Base-by-base conservation (phyloP, 1,140 invertebrate genomes). In the Ganaspis sp. region DNA sequence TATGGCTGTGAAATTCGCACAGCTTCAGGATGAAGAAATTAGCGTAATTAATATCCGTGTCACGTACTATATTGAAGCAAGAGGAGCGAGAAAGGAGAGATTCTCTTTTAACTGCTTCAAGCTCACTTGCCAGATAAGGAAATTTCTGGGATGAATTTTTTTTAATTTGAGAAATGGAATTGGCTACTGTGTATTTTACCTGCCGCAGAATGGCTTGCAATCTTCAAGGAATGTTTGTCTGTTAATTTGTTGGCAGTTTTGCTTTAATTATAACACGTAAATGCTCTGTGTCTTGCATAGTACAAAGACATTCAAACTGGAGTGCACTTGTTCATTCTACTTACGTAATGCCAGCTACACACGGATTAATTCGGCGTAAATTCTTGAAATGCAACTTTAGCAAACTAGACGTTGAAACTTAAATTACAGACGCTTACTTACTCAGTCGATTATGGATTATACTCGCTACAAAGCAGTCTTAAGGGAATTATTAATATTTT, bases 321-420 rank as follows among this genome's bases (percentile, higher is more conserved):
- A 77, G 80, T 73, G 73, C 72, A 76, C 45, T 54, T 72, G 80
- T 74, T 79, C 75, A 83, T 83, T 79, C 75, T 78, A 78, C 72
- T 83, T 69, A 77, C 76, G 77, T 83, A 83, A 83, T 81, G 76
- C 81, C 79, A 83, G 79, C 79, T 83, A 83, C 79, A 83, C 69
- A 73, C 80, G 79, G 75, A 81, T 81, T 83, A 83, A 79, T 83
- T 81, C 75, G 76, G 72, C 70, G 77, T 58, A 26, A 58, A 58
- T 26, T 26, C 54, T 58, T 23, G 54, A 58, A 58, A 58, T 58
- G 54, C 54, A 58, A 58, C 19, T 58, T 58, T 58, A 26, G 54
- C 21, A 58, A 58, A 58, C 54, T 58, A 58, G 54, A 58, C 21
- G 54, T 58, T 58, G 21, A 26, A 58, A 58, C 54, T 58, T 58